Evolutionary conservation across 2,113 vertebrate species (phyloP).

Genomic region (Gymnogyps californianus): DNA sequence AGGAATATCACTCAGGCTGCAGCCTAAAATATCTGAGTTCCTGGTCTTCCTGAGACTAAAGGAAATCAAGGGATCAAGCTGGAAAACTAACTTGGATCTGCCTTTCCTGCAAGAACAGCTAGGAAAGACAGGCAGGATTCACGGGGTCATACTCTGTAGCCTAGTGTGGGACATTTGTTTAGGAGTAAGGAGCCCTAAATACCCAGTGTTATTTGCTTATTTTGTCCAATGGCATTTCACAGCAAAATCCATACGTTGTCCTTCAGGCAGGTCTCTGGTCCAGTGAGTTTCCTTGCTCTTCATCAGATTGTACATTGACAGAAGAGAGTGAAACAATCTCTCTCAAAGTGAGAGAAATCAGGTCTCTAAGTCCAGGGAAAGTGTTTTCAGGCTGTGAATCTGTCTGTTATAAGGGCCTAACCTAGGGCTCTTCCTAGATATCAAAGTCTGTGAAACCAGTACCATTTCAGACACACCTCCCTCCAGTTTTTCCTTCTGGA

Average conservation of each 20-base stretch:
- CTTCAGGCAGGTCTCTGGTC: not conserved
- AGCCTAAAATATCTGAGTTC: not conserved
- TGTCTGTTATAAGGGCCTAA: not conserved
- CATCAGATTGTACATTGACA: not conserved
- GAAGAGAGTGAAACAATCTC: not conserved
- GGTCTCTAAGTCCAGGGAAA: not conserved
- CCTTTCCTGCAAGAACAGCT: not conserved
- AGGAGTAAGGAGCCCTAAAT: not conserved
- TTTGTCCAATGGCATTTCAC: not conserved
- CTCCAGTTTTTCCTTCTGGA: not conserved
- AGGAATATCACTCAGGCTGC: not conserved
- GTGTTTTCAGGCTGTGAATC: not conserved
- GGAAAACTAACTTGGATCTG: not conserved
- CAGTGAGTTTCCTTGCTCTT: not conserved
- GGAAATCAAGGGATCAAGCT: not conserved
- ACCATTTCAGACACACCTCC: not conserved
- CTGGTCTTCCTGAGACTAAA: not conserved
- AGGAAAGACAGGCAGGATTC: not conserved
- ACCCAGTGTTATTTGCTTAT: not conserved
- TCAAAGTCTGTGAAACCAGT: not conserved
- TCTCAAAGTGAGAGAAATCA: not conserved
- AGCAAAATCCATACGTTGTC: not conserved
- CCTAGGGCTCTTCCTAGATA: not conserved
- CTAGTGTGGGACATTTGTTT: not conserved
- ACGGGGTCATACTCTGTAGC: not conserved